Evolutionary conservation across 2,888 invertebrate species (phyloP).

Genomic region (Omphaloscelis lunosa): DNA sequence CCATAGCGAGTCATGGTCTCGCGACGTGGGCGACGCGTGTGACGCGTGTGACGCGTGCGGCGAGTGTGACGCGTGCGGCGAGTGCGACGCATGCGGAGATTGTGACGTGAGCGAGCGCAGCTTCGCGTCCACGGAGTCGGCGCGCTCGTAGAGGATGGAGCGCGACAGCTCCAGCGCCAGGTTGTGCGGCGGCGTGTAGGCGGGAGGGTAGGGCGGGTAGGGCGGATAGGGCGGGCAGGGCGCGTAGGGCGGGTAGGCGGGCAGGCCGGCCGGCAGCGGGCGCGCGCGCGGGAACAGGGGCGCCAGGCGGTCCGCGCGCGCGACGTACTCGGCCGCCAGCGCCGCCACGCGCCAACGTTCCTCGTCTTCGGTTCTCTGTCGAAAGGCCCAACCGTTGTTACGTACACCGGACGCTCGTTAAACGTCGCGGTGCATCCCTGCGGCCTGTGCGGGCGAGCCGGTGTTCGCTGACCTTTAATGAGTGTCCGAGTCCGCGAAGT

Average conservation of each 20-base stretch:
- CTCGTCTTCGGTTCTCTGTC: conserved; percentile 64
- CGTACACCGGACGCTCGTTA: conserved; percentile 54
- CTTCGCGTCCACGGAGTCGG: conserved; percentile 67
- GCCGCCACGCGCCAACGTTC: conserved; percentile 53
- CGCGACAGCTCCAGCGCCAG: conserved; percentile 75
- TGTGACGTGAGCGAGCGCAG: conserved; percentile 57
- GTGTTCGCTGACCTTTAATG: conserved; percentile 59
- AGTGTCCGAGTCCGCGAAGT: conserved; percentile 62
- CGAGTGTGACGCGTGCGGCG: conserved; percentile 68
- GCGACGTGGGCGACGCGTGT: conserved; percentile 77
- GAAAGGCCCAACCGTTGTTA: conserved; percentile 62
- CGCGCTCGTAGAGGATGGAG: conserved; percentile 70
- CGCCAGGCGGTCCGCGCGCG: conserved; percentile 81
- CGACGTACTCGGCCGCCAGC: conserved; percentile 82
- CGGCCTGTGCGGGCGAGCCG: conserved; percentile 50
- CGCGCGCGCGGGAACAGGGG: conserved; percentile 80
- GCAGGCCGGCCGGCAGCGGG: conserved; percentile 76
- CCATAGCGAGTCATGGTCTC: conserved; percentile 90
- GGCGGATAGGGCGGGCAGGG: conserved; percentile 67
- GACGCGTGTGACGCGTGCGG: conserved; percentile 63
- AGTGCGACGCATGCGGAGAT: conserved; percentile 68
- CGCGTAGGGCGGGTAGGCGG: conserved; percentile 74
- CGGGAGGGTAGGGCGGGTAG: conserved; percentile 72
- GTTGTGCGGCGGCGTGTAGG: conserved; percentile 66
- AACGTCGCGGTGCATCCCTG: conserved; percentile 49